Conservation (phyloP, 2,797 vertebrate genomes). For the Nasua narica region DNA sequence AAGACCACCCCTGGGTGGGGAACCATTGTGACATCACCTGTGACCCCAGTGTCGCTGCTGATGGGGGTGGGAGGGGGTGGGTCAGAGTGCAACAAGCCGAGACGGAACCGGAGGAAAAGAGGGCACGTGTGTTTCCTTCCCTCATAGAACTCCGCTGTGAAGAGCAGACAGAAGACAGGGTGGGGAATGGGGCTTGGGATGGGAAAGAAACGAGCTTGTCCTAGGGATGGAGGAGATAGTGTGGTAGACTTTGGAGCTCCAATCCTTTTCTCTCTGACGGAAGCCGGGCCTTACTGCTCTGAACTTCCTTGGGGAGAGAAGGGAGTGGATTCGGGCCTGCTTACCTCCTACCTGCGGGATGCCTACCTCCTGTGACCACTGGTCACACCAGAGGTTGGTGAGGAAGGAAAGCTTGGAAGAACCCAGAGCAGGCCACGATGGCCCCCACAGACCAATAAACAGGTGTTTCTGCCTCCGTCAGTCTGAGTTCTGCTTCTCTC, state of each 20-base stretch:
- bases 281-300: background rate
- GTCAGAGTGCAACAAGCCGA: too few relatives aligned
- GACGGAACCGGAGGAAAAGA: too few relatives aligned
- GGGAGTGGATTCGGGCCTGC: background rate
- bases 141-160: background rate
- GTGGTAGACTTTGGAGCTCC: background rate
- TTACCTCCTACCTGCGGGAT: too few relatives aligned
- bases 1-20: background rate
- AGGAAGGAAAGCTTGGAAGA: background rate
- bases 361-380: background rate
- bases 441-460: background rate
- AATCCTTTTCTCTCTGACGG: background rate
- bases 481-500: background rate
- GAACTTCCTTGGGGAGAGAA: background rate
- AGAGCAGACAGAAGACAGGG: background rate
- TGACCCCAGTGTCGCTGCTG: background rate
- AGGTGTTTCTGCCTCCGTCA: background rate
- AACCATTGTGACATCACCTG: background rate
- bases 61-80: background rate
- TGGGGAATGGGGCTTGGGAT: background rate
- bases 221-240: background rate
- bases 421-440: background rate
- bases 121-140: background rate
- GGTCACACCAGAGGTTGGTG: background rate
- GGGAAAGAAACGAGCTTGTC: background rate